Conservation (phyloP, 2,888 invertebrate species). For the Euzophera pinguis region DNA sequence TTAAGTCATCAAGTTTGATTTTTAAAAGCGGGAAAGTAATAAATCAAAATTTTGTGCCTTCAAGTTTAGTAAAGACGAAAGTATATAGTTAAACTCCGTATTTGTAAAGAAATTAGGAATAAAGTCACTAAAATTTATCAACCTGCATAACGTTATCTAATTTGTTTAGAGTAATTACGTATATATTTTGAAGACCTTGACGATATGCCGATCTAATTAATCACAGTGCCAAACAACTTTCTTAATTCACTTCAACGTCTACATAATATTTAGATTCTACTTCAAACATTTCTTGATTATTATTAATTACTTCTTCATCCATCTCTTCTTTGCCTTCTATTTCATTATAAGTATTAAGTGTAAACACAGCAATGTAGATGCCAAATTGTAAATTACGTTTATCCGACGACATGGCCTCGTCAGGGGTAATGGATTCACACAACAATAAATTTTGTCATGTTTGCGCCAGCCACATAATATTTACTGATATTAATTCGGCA, state of each 20-base stretch:
- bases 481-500: conserved; percentile 62
- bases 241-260: conserved; percentile 35
- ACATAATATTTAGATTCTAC: conserved; percentile 12
- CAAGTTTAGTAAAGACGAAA: too few species aligned
- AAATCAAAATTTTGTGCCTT: conserved; percentile 28
- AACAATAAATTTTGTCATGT: conserved; percentile 62
- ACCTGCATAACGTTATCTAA: conserved; percentile 24
- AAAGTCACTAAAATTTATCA: too few species aligned
- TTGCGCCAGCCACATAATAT: conserved; percentile 59
- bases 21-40: neutral
- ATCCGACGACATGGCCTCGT: conserved; percentile 29
- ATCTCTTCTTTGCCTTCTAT: conserved; percentile 3
- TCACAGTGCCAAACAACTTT: conserved; percentile 49
- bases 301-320: conserved; percentile 6
- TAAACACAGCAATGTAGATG: conserved; percentile 33
- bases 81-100: too few species aligned
- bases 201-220: conserved; percentile 50
- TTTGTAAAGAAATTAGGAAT: too few species aligned
- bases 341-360: neutral
- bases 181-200: conserved; percentile 51
- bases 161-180: conserved; percentile 30
- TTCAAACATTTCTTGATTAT: neutral
- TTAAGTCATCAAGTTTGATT: neutral
- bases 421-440: conserved; percentile 42
- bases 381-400: conserved; percentile 22